Conservation (phyloP, 2,113 vertebrate genomes). For the Cynocephalus volans region DNA sequence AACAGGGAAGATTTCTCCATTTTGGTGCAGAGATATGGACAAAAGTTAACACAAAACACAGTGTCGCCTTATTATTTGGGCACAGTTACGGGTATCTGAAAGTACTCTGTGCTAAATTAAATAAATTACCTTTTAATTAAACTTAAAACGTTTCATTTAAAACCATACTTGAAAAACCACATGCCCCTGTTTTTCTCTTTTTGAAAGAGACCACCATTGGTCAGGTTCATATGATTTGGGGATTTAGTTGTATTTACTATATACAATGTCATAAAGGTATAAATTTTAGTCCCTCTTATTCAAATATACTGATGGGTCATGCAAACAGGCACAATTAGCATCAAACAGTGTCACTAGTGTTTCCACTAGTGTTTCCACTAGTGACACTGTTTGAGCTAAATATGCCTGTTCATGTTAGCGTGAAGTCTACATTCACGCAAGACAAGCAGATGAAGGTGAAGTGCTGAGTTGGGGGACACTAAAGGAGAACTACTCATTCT, state of each 20-base stretch:
- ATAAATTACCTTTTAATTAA: constrained; percentile 34
- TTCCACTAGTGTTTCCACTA: too few species aligned
- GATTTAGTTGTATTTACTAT: neutral
- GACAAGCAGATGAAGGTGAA: neutral
- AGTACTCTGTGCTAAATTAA: neutral
- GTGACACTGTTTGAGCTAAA: too few species aligned
- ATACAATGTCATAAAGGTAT: neutral
- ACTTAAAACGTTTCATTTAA: constrained; percentile 32
- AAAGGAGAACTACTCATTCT: neutral
- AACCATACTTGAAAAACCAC: neutral
- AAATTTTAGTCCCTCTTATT: constrained; percentile 22
- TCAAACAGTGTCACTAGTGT: neutral
- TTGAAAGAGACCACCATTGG: neutral
- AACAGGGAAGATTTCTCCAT: neutral
- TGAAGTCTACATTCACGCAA: neutral
- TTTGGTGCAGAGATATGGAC: neutral
- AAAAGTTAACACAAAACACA: neutral
- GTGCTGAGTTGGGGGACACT: too few species aligned
- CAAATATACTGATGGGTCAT: neutral
- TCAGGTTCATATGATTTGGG: neutral
- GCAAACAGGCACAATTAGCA: neutral
- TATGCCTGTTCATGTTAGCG: too few species aligned
- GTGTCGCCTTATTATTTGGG: neutral
- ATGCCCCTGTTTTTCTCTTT: neutral
- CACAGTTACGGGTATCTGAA: neutral